phyloP scores from a whole-genome alignment of 2,113 vertebrate genomes.

The Myotis lucifugus region DNA sequence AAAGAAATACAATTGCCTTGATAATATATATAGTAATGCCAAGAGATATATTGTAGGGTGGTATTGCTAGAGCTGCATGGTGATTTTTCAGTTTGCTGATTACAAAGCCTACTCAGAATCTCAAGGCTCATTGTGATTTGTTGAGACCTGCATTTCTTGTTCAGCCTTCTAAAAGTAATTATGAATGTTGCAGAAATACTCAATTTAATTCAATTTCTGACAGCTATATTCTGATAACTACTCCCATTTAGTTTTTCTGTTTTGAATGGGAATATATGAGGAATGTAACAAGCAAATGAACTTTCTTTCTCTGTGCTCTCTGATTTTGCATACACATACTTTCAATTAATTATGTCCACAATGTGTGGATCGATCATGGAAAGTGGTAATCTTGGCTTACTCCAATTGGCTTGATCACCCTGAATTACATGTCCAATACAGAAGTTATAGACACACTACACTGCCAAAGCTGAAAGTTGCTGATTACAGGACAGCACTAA shows the following conservation, averaged over 20 bases:
- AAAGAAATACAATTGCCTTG: constrained; percentile 50
- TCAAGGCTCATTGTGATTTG: constrained; percentile 51
- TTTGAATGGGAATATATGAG: constrained; percentile 39
- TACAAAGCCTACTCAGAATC: constrained; percentile 60
- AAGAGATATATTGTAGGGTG: constrained; percentile 50
- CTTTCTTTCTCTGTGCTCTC: constrained; percentile 2
- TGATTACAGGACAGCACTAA: constrained; percentile 33
- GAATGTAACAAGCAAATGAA: constrained; percentile 42
- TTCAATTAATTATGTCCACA: constrained; percentile 58
- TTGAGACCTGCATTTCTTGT: constrained; percentile 59
- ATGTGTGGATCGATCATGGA: constrained; percentile 55
- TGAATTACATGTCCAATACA: constrained; percentile 49
- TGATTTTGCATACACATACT: constrained; percentile 15
- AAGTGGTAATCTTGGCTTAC: constrained; percentile 55
- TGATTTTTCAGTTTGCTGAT: constrained; percentile 66
- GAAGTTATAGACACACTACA: constrained; percentile 21
- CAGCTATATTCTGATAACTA: constrained; percentile 31
- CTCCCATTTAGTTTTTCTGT: constrained; percentile 16
- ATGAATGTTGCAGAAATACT: constrained; percentile 54
- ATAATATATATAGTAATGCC: constrained; percentile 52
- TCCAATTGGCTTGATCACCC: constrained; percentile 60
- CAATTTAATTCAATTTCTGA: constrained; percentile 48
- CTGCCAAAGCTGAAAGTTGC: neutral
- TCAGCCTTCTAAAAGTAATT: constrained; percentile 63
- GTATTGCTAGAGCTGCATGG: neutral